Base-by-base conservation (phyloP, 2,888 invertebrate genomes). In the Rotaria socialis region DNA sequence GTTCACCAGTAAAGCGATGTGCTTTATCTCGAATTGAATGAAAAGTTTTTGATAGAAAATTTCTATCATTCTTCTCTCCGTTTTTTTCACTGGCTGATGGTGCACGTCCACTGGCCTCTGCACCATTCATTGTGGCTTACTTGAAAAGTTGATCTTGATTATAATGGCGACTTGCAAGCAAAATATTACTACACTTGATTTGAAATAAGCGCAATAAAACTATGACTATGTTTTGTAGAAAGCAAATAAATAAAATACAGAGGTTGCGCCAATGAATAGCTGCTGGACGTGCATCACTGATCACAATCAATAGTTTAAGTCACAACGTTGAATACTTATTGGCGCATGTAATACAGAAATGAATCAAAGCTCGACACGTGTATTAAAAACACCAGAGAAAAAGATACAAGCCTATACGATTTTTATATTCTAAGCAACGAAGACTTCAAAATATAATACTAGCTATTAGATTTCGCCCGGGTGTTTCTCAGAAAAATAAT, bases 1-100 rank as follows among this genome's bases (percentile, higher is more conserved):
- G 24, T 19, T 35, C 67, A 35, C 35, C 35, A 0, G 35, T 27
- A 3, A 67, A 19, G 1, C 8, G 35, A 24, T 47, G 47, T 22
- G n/a, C 14, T 47, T 80, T 80, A 47, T 43, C 47, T 80, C 80
- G 80, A 47, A 80, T n/a, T 47, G 80, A 24, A 80, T n/a, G 14
- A n/a, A n/a, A 14, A 22, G 80, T 80, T 47, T 47, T 80, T 47
- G 24, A 3, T 2, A 80, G 24, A n/a, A 80, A 47, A 4, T 80
- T 80, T 47, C n/a, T 24, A 11, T 80, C 80, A n/a, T 80, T 80
- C 24, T 80, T 43, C 2, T 47, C 80, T 24, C 47, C 47, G 47
- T 8, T 24, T 80, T 80, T 47, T 5, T 19, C 47, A 11, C 2
- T 24, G 4, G 3, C 3, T n/a, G 58, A n/a, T 60, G 58, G 10